Evolutionary conservation across 2,797 vertebrate genomes (phyloP).

Genomic region (Sebastes flavidus): DNA sequence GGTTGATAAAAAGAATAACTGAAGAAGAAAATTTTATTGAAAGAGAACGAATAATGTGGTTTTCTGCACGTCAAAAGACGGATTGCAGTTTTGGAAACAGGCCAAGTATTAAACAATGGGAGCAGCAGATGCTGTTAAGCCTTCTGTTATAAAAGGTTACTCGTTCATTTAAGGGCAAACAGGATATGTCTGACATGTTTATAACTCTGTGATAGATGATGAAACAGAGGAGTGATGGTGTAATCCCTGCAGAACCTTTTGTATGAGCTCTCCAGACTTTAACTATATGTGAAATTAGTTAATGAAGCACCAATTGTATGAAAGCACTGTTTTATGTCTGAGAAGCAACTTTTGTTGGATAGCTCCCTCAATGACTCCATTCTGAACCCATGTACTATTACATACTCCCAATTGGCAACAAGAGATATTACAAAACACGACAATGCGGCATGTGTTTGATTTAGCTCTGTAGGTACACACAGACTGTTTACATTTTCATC

Average conservation of each 20-base stretch:
- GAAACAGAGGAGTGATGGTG: background rate
- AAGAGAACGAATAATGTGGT: background rate
- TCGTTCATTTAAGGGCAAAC: background rate
- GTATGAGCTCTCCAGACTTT: background rate
- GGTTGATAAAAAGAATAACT: background rate
- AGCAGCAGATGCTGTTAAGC: background rate
- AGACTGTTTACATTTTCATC: conserved; percentile 15
- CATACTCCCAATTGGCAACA: background rate
- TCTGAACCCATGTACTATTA: background rate
- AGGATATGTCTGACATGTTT: background rate
- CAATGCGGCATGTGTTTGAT: conserved; percentile 32
- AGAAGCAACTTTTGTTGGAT: background rate
- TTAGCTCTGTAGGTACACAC: background rate
- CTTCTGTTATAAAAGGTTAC: background rate
- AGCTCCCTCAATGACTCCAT: background rate
- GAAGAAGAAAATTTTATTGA: background rate
- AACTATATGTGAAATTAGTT: background rate
- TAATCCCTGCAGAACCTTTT: background rate
- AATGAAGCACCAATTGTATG: background rate
- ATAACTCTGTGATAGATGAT: background rate
- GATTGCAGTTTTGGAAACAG: background rate
- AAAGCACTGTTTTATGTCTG: background rate
- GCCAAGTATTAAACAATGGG: background rate
- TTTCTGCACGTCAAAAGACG: background rate
- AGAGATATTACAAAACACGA: background rate